Evolutionary conservation across 2,888 invertebrate species (phyloP), one percentile per base, ranked within the genome.

Genomic region (Pammene fasciana): DNA sequence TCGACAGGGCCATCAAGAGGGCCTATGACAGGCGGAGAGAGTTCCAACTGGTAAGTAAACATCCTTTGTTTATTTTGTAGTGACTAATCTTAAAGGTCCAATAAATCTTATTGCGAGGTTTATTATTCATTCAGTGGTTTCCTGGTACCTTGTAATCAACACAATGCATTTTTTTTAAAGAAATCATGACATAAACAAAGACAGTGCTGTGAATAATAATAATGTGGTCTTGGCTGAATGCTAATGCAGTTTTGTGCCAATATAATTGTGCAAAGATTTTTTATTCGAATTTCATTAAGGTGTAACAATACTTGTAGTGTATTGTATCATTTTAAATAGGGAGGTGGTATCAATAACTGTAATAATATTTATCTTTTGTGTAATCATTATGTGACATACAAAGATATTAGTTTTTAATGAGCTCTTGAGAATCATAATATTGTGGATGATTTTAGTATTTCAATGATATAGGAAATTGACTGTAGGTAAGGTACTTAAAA

Each of bases 11-110:
- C 73, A 98, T 99, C 79, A 95, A 95, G 84, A 95, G 96, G 83
- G 98, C 99, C 13, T 99, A 96, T 86, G 98, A 98, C 84, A 94
- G 99, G 82, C 94, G 99, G 92, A 95, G 98, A 93, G 98, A 99
- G 93, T 99, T 98, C 94, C 99, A 99, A 94, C 94, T 99, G 95
- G 98, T 99, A 93, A 95, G 92, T 90, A 74, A 76, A 74, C 75
- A 78, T 68, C 77, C 68, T 54, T 64, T 46, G 57, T 68, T 57
- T 50, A 45, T 52, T 41, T 50, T 52, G 38, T 8, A 13, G 50
- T 52, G 62, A 62, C 50, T 62, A 62, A 62, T 41, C 41, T 18
- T 10, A 59, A 26, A 45, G 45, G 61, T 62, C n/a, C 36, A 13
- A 38, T 41, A 48, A 52, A 26, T 41, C 18, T n/a, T 52, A 38